Conservation (phyloP, 2,113 vertebrate genomes). For the Hepsetus odoe region DNA sequence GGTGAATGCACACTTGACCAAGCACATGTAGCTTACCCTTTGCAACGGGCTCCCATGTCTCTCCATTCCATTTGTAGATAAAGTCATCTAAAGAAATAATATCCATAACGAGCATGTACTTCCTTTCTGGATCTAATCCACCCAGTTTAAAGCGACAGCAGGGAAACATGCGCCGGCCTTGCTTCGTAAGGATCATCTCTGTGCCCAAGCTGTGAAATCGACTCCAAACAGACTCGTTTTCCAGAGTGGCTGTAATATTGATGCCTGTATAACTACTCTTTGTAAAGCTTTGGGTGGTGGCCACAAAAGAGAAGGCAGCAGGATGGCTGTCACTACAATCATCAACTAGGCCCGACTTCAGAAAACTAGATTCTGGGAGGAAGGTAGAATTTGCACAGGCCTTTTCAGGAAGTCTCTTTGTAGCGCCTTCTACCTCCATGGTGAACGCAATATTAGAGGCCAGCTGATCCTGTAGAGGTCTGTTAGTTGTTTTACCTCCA, state of each 20-base stretch:
- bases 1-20: constrained; percentile 85
- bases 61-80: constrained; percentile 84
- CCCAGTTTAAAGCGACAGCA: constrained; percentile 90
- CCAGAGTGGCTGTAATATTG: constrained; percentile 82
- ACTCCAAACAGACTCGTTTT: constrained; percentile 91
- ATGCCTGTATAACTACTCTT: constrained; percentile 71
- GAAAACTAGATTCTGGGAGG: constrained; percentile 74
- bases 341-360: constrained; percentile 63
- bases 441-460: not conserved
- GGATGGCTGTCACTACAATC: constrained; percentile 42
- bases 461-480: not conserved
- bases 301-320: constrained; percentile 54
- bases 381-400: constrained; percentile 32
- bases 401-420: not conserved
- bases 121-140: constrained; percentile 81
- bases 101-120: constrained; percentile 88
- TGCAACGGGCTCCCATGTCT: constrained; percentile 83
- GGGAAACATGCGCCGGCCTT: constrained; percentile 94
- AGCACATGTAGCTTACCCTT: constrained; percentile 79
- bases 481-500: not conserved
- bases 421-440: not conserved
- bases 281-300: constrained; percentile 46
- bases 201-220: constrained; percentile 88
- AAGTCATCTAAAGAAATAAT: constrained; percentile 83
- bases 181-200: constrained; percentile 94